Percentiles rank a stretch among this genome's conserved stretches.
Evolutionary conservation across 2,888 invertebrate genomes (phyloP).

Genomic region (Netelia melanura): DNA sequence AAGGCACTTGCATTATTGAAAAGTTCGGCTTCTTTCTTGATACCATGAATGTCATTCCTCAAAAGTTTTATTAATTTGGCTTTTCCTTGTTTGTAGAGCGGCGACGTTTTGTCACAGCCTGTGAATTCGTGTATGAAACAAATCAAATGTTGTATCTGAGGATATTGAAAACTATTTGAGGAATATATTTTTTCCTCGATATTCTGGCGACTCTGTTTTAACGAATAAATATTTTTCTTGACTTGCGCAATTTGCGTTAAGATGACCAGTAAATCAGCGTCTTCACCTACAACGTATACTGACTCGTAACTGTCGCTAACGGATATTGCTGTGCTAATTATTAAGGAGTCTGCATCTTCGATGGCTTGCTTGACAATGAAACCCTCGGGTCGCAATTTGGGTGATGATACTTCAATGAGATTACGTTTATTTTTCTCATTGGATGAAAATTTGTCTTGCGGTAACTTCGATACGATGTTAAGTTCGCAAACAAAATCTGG

Average conservation of each 20-base stretch:
- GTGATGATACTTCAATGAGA: too few species aligned
- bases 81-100: slow-evolving; percentile 34
- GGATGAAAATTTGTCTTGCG: too few species aligned
- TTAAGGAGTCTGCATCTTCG: too few species aligned
- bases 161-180: slow-evolving; percentile 22
- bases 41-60: background rate
- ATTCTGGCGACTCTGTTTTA: slow-evolving; percentile 16
- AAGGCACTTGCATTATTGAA: slow-evolving; percentile 6
- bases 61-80: slow-evolving; percentile 33
- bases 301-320: too few species aligned
- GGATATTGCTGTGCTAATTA: too few species aligned
- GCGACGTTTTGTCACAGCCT: slow-evolving; percentile 25
- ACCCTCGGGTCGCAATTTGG: too few species aligned
- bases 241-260: slow-evolving; percentile 22
- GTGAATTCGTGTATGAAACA: slow-evolving; percentile 27
- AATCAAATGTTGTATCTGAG: slow-evolving; percentile 9
- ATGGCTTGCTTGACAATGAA: too few species aligned
- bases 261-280: background rate
- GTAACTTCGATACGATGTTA: too few species aligned
- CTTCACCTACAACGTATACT: too few species aligned
- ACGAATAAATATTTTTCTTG: slow-evolving; percentile 27
- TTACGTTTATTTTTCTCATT: too few species aligned
- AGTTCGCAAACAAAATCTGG: too few species aligned
- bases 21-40: slow-evolving; percentile 9
- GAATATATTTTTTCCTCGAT: slow-evolving; percentile 26